A percentile compares a stretch with the other conserved stretches of the same genome.
phyloP scores from a whole-genome alignment of 2,797 vertebrate species.

The Uromys caudimaculatus region DNA sequence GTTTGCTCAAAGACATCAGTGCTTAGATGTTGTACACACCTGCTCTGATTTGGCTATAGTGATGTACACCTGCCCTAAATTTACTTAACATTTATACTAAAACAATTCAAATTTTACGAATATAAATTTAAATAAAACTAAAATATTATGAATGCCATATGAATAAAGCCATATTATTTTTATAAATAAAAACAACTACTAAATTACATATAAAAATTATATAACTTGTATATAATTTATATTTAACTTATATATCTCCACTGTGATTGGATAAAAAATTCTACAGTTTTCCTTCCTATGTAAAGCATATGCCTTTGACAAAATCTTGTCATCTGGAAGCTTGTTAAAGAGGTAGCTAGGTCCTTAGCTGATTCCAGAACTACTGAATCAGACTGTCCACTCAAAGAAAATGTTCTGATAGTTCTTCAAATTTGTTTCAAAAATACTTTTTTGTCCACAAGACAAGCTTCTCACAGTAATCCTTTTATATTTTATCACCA shows the following conservation, averaged over 20 bases:
- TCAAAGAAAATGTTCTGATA: neutral
- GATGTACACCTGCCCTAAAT: neutral
- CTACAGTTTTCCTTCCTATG: neutral
- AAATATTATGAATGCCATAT: neutral
- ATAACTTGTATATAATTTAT: neutral
- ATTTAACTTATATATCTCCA: neutral
- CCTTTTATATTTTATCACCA: neutral
- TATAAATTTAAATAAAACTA: slow-evolving; percentile 30
- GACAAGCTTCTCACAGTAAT: neutral
- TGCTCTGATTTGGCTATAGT: neutral
- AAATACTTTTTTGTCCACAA: neutral
- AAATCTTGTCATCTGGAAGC: neutral
- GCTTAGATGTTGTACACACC: neutral
- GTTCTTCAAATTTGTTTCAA: neutral
- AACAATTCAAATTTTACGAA: neutral
- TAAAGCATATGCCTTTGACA: neutral
- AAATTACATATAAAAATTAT: neutral
- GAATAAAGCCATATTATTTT: neutral
- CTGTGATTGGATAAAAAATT: neutral
- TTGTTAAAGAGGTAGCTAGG: neutral
- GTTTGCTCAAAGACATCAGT: neutral
- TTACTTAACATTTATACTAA: slow-evolving; percentile 38
- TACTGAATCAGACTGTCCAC: neutral
- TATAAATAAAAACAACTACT: slow-evolving; percentile 2
- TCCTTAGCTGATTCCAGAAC: neutral